Base-by-base conservation (phyloP, 2,888 invertebrate species). In the Octonoba sinensis region DNA sequence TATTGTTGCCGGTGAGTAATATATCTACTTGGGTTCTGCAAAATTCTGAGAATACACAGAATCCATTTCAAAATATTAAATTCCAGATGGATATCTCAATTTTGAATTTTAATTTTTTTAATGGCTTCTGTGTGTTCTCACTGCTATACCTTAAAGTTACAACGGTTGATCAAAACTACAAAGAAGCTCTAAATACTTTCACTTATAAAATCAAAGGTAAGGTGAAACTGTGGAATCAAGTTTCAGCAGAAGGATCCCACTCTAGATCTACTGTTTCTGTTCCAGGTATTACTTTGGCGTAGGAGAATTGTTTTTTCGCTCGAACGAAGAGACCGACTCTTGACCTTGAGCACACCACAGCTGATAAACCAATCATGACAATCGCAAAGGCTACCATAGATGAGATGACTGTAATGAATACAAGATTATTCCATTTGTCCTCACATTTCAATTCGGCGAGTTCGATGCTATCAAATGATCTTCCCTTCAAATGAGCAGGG, bases 181-280 rank as follows among this genome's bases (percentile, higher is more conserved):
- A 6, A 8, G 1, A 36, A 36, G 36, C 11, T 2, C 8, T 36
- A 36, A 36, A 36, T 36, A 36, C 8, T 36, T 36, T 8, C 36
- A 36, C 11, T 8, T 6, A 36, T 36, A 36, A 36, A 36, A 36
- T 36, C 8, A 36, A 36, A 36, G 36, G 8, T 8, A 4, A 2
- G 6, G 6, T 8, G 8, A 11, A 36, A 11, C 11, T 8, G 8
- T 36, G 18, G 57, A 59, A 60, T 60, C 24, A 73, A 4, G 66
- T 66, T 36, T 81, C 79, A 20, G 67, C 73, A 0, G 82, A 71
- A 11, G 82, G 82, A 70, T 82, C 82, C 82, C 82, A 82, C 22
- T 82, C 82, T 3, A 82, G 47, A 20, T 82, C 82, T 0, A 75
- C 75, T 8, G 59, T 51, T 54, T 82, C 82, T 16, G 59, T 51